phyloP scores from a whole-genome alignment of 2,888 invertebrate species.

The Spisula subtruncata region DNA sequence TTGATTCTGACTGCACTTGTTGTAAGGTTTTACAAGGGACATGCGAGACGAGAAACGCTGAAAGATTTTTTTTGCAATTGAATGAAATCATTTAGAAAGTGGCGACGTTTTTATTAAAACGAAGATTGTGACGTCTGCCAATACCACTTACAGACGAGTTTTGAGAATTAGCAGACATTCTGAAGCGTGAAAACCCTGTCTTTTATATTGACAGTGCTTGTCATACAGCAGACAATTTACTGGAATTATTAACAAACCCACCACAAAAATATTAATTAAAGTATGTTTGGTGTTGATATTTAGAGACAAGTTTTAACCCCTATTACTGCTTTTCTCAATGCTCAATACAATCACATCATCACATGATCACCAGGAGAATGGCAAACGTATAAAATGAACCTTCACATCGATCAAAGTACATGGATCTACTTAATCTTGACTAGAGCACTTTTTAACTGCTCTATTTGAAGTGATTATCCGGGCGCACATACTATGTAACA shows the following conservation, averaged over 20 bases:
- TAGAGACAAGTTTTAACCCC: no score
- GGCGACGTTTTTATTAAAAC: slow-evolving; percentile 19
- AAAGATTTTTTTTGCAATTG: background rate
- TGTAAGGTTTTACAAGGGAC: slow-evolving; percentile 4
- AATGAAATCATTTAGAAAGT: background rate
- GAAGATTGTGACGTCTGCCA: slow-evolving; percentile 11
- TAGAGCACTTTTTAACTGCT: no score
- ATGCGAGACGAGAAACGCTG: background rate
- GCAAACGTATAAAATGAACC: no score
- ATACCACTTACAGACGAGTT: background rate
- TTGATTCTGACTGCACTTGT: background rate
- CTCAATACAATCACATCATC: no score
- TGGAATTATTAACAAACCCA: background rate
- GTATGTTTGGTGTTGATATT: no score
- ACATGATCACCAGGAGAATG: no score
- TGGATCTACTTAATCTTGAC: no score
- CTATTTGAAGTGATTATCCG: no score
- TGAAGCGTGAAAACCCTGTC: background rate
- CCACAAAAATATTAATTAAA: background rate
- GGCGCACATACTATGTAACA: background rate
- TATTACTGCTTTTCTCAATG: no score
- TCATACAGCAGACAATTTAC: background rate
- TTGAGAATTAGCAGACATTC: background rate
- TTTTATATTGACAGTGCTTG: background rate
- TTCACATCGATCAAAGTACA: no score